Conservation (phyloP, 2,888 invertebrate species). For the Embidobia sp. region DNA sequence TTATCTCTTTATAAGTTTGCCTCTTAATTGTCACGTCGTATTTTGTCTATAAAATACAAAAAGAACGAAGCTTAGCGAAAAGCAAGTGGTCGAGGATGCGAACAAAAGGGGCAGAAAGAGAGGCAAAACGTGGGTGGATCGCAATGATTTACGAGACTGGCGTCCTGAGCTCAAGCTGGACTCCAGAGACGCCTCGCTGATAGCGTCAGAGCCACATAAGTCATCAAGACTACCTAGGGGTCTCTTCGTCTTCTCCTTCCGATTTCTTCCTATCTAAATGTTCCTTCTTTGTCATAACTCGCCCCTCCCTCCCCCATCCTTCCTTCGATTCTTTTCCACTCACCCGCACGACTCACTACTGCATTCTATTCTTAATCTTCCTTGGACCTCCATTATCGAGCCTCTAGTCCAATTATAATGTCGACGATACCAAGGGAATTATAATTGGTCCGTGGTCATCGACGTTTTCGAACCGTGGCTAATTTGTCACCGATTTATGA, state of each 20-base stretch:
- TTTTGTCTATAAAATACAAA: constrained; percentile 66
- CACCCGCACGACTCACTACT: constrained; percentile 54
- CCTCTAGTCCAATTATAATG: constrained; percentile 79
- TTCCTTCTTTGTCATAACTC: constrained; percentile 49
- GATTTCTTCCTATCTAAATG: constrained; percentile 33
- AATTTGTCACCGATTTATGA: constrained; percentile 59
- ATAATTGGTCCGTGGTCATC: constrained; percentile 75
- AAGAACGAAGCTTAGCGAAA: constrained; percentile 41
- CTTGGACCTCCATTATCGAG: constrained; percentile 79
- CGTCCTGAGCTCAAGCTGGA: constrained; percentile 77
- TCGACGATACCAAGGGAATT: constrained; percentile 75
- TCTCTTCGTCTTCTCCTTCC: constrained; percentile 63
- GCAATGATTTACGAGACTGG: constrained; percentile 80
- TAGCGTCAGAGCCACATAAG: constrained; percentile 81
- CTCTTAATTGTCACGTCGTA: constrained; percentile 79
- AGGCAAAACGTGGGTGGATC: constrained; percentile 77
- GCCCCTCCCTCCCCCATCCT: constrained; percentile 1
- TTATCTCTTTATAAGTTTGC: constrained; percentile 36
- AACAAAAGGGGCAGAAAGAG: constrained; percentile 66
- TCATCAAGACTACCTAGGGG: constrained; percentile 80
- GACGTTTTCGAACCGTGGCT: constrained; percentile 49
- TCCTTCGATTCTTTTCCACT: constrained; percentile 28
- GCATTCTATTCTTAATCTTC: constrained; percentile 79
- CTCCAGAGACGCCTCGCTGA: constrained; percentile 80
- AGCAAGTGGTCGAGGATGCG: constrained; percentile 56